Base-by-base conservation (phyloP, 2,888 invertebrate species). In the Adela reaumurella region DNA sequence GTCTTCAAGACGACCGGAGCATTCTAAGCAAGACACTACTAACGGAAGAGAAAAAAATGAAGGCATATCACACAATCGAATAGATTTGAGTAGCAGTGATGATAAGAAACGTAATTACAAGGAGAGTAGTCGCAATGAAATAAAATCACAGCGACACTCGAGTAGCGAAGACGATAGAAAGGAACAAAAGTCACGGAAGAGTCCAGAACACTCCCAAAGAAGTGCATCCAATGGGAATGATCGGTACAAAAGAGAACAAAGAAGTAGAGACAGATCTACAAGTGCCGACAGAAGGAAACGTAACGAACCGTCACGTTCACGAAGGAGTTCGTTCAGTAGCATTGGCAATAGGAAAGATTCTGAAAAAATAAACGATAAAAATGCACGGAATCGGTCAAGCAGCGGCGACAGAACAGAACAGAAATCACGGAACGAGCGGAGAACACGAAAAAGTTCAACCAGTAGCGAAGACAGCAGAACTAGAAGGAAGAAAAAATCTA, bases 401-500 rank as follows among this genome's bases (percentile, higher is more conserved):
- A 49, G 49, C 42, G 51, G 43, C 41, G 53, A 52, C 46, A 44
- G 19, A 46, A 52, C 17, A 50, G 45, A 52, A 50, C 19, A 47
- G 50, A 51, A 55, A 58, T 19, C 56, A 35, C 35, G 3, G 53
- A 51, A 55, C 55, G 24, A 35, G 17, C 20, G 20, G 10, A 58
- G 52, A 48, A 48, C 57, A 19, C 62, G 58, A 51, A 53, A 59
- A 51, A 56, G 64, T 51, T 65, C 65, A 11, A 59, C 64, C 28
- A 63, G 56, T 43, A 54, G 55, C 46, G 59, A 59, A 19, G 58
- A 59, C 48, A 53, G 52, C 8, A 47, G 47, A 47, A 46, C 17
- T 28, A 48, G 29, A 17, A n/a, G 24, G 17, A 43, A 29, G 5
- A 10, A 43, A 20, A 41, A 28, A 17, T 45, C 45, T 17, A 43